Evolutionary conservation across 2,888 invertebrate species (phyloP), one percentile per base, ranked within the genome.

Genomic region (Ceraclea dissimilis): DNA sequence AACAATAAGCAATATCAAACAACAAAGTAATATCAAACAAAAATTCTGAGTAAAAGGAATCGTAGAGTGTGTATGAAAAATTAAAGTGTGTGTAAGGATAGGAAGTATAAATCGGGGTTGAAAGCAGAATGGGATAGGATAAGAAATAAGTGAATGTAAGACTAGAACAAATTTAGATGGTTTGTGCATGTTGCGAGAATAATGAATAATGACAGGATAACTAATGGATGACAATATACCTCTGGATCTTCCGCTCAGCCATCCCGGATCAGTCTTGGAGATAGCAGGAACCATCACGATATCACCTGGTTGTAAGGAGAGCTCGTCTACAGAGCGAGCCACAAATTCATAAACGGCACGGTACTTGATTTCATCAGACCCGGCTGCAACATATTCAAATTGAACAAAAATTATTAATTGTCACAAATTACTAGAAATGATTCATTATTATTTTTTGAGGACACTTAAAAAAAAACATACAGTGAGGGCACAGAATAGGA

Each of bases 221-320:
- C 31, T 31, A 8, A 31, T 8, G 31, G 11, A 31, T n/a, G n/a
- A n/a, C n/a, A n/a, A 46, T 13, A 22, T 57, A 75, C 77, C 96
- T 67, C 90, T 81, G 26, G 93, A 85, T 66, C 90, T 89, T 0
- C 98, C 98, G 63, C 93, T 92, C 65, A 92, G 76, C 96, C 98
- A 99, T n/a, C 97, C 98, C 0, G 95, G 95, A 68, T 98, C 98
- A 0, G 93, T 90, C 64, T 86, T 88, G 66, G 92, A 91, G 55
- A 90, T 81, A 2, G 82, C 79, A 2, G 89, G 85, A 60, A 81
- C 84, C 72, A 83, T 76, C 58, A 99, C 91, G 68, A 93, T 82
- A 70, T 98, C 98, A 0, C 97, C 98, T 1, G 95, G 93, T 70
- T 90, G 87, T 66, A 98, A 85, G 18, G 91, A 89, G 31, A 98